Base-by-base conservation (phyloP, 2,113 vertebrate species). In the Ciconia stormi region DNA sequence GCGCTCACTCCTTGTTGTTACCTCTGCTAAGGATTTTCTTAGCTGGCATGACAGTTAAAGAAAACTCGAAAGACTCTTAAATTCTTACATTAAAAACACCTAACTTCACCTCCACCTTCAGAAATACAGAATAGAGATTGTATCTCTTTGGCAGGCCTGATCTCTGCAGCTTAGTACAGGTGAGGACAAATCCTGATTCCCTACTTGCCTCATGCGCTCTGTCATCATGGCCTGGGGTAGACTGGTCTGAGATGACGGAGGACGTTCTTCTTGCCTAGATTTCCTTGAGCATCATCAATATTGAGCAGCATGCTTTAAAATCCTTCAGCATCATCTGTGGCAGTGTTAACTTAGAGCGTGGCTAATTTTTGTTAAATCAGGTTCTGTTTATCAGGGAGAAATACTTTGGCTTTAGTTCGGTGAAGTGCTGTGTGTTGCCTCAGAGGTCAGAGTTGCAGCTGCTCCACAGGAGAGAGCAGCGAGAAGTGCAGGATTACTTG, bases 401-500 rank as follows among this genome's bases (percentile, higher is more conserved):
- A 11, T 32, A 20, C 29, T 52, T 38, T 3, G 22, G 29, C 71
- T n/a, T 36, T 50, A 22, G 55, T 12, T 61, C 0, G 1, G 7
- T 30, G 26, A 27, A 22, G 59, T 16, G n/a, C 59, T 4, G 2
- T 4, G 3, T 29, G 52, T 42, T 47, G 38, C 52, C 18, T 59
- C 13, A 2, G n/a, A 22, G 23, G 55, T 15, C 11, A 19, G 72
- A 40, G n/a, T 1, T 53, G 52, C 44, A 40, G 32, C 47, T 1
- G 9, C 10, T 25, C 29, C 0, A 1, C 38, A 13, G 53, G 10
- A 62, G 47, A 8, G 19, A 55, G 36, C 2, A 0, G 19, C 1
- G 12, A 32, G 21, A 63, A 9, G 19, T 5, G 18, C 20, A 7
- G 38, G 20, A 13, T 40, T 34, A 3, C 56, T 36, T 18, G 11